Conservation (phyloP, 2,888 invertebrate genomes). For the Strigamia transsilvanica region DNA sequence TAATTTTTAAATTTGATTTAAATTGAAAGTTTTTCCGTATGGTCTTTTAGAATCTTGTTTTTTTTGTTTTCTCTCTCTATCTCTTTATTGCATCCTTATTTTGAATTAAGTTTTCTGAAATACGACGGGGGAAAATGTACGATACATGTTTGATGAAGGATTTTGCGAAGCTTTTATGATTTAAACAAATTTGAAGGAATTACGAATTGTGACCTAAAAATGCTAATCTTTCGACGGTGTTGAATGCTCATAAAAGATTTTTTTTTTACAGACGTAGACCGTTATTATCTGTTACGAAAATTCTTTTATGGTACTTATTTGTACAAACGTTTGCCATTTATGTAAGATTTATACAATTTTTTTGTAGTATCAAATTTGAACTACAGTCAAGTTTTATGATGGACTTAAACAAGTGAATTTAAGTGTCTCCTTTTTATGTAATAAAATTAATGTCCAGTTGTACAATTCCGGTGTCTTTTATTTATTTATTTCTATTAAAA, state of each 20-base stretch:
- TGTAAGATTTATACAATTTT: conserved; percentile 5
- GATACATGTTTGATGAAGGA: neutral
- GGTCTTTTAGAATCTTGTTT: neutral
- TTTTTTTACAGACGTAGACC: neutral
- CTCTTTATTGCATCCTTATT: neutral
- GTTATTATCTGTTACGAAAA: neutral
- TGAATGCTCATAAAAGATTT: neutral
- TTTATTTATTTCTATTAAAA: too few species aligned
- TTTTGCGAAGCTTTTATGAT: neutral
- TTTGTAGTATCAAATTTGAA: conserved; percentile 20
- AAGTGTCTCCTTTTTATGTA: conserved; percentile 1
- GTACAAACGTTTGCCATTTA: conserved; percentile 9
- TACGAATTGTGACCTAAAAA: too few species aligned
- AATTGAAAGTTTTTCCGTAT: neutral
- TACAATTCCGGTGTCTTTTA: neutral
- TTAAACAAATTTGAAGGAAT: neutral
- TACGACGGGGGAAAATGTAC: neutral
- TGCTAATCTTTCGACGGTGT: neutral
- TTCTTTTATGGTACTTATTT: conserved; percentile 17
- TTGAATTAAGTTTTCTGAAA: conserved; percentile 1
- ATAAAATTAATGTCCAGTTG: conserved; percentile 22
- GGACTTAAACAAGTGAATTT: neutral
- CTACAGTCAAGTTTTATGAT: neutral
- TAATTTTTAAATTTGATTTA: conserved; percentile 4
- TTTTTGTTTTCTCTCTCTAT: neutral